Conservation (phyloP, 2,797 vertebrate genomes). For the Phoxinus dragarum region DNA sequence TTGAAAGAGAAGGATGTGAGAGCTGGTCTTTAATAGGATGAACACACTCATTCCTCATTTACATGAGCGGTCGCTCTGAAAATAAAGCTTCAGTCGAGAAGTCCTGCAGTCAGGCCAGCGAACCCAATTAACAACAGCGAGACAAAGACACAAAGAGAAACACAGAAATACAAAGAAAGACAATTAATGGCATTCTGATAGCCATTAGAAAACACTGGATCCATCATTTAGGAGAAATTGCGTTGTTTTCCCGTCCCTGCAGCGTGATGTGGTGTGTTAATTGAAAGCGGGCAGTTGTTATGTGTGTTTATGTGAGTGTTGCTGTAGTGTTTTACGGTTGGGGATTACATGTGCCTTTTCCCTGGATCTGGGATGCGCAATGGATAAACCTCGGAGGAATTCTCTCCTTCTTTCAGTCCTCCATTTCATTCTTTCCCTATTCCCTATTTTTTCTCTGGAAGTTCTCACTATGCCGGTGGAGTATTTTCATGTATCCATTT, state of each 20-base stretch:
- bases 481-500: constrained; percentile 40
- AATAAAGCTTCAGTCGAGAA: constrained; percentile 24
- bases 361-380: constrained; percentile 14
- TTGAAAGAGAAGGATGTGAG: neutral
- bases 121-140: constrained; percentile 21
- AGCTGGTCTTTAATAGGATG: neutral
- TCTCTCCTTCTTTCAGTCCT: neutral
- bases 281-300: constrained; percentile 45
- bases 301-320: constrained; percentile 13
- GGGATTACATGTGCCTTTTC: neutral
- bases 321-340: neutral
- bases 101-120: constrained; percentile 8
- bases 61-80: constrained; percentile 22
- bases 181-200: neutral
- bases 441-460: constrained; percentile 1
- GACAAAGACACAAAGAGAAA: constrained; percentile 14
- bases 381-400: neutral
- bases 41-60: constrained; percentile 31
- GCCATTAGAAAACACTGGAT: constrained; percentile 13
- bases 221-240: constrained; percentile 9
- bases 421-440: constrained; percentile 14
- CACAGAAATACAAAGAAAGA: neutral
- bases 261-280: constrained; percentile 49
- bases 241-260: neutral
- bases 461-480: constrained; percentile 23